Conservation (phyloP, 2,888 invertebrate genomes). For the Ichneumoninae sp. region DNA sequence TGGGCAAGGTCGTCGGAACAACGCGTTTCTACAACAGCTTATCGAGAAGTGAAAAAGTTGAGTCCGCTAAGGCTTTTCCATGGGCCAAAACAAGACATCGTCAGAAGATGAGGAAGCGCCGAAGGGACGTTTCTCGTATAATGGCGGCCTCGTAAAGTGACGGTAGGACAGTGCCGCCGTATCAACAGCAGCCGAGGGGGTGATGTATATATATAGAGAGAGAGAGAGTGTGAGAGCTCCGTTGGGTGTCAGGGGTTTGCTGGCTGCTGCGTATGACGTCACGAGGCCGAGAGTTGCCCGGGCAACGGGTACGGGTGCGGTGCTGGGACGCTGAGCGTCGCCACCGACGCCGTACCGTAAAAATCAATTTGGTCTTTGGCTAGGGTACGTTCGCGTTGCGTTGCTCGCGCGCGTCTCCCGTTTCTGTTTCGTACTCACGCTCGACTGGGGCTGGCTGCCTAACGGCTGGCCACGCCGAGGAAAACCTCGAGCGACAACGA, state of each 20-base stretch:
- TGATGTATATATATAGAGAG: conserved; percentile 25
- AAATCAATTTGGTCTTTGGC: conserved; percentile 84
- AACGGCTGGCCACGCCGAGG: conserved; percentile 43
- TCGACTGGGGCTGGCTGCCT: conserved; percentile 32
- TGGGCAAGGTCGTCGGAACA: background rate
- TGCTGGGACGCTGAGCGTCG: conserved; percentile 80
- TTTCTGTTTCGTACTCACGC: conserved; percentile 19
- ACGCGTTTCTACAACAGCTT: background rate
- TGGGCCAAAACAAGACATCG: conserved; percentile 19
- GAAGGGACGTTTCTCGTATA: conserved; percentile 43
- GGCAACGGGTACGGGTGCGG: conserved; percentile 79
- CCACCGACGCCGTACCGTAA: conserved; percentile 81
- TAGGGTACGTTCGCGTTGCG: conserved; percentile 72
- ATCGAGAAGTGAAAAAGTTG: background rate
- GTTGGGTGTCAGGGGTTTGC: conserved; percentile 61
- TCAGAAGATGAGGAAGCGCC: conserved; percentile 18
- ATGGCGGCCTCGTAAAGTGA: conserved; percentile 43
- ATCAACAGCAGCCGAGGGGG: conserved; percentile 46
- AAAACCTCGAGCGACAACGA: conserved; percentile 41
- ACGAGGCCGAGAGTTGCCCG: conserved; percentile 79
- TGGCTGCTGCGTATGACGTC: conserved; percentile 76
- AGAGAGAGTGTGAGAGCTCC: conserved; percentile 50
- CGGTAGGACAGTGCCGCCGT: conserved; percentile 7
- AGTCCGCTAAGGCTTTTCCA: background rate
- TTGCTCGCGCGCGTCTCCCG: conserved; percentile 19